A percentile compares a stretch with the other conserved stretches of the same genome.
phyloP scores from a whole-genome alignment of 2,113 vertebrate genomes.

The Ahaetulla prasina region DNA sequence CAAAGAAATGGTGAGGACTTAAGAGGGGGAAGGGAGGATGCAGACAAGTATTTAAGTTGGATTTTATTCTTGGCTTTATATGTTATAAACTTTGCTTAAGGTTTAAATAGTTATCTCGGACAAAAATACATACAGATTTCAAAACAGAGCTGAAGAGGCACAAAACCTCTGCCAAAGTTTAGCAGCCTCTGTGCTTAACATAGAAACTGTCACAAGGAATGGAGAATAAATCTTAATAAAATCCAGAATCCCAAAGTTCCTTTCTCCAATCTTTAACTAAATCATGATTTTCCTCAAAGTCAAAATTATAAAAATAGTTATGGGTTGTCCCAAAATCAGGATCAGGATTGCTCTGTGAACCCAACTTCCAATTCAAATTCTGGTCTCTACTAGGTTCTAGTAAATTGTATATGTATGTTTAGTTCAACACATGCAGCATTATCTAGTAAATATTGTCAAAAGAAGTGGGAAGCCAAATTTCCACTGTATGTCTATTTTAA shows the following conservation, averaged over 20 bases:
- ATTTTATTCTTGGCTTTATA: background rate
- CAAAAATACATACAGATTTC: background rate
- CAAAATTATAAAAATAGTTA: background rate
- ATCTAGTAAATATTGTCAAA: background rate
- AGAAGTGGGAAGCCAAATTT: background rate
- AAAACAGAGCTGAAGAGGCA: background rate
- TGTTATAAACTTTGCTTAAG: background rate
- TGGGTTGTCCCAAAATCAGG: background rate
- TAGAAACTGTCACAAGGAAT: background rate
- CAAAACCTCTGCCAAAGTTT: background rate
- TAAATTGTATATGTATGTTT: background rate
- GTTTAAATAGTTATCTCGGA: background rate
- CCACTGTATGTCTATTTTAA: background rate
- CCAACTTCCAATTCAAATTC: background rate
- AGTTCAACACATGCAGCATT: background rate
- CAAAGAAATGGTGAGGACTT: background rate
- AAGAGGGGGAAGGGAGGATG: background rate
- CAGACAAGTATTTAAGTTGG: background rate
- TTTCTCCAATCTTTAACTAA: background rate
- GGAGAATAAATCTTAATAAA: background rate
- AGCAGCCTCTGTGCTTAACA: too few species aligned
- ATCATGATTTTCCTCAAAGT: background rate
- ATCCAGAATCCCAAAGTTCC: background rate
- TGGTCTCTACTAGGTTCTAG: background rate
- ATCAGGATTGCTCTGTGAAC: background rate